Conservation (phyloP, 2,888 invertebrate species). For the Polyommatus iphigenia region DNA sequence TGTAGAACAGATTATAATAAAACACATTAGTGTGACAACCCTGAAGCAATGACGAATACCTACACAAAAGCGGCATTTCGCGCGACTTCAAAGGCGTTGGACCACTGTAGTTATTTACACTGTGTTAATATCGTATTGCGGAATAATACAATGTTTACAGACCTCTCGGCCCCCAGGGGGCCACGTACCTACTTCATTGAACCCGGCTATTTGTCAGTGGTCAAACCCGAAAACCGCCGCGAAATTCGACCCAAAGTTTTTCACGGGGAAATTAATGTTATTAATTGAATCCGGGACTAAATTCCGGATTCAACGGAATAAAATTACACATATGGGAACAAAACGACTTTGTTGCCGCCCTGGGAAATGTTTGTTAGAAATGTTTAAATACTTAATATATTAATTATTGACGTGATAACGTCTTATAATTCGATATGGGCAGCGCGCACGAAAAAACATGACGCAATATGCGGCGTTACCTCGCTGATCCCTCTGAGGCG, state of each 20-base stretch:
- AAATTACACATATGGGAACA: neutral
- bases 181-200: constrained; percentile 11
- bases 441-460: no score
- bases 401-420: no score
- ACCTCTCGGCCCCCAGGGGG: neutral
- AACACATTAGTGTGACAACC: no score
- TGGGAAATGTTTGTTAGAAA: neutral
- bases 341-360: neutral
- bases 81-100: no score
- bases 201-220: constrained; percentile 23
- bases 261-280: neutral
- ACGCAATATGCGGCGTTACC: no score
- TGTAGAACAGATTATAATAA: no score
- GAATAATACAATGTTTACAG: neutral
- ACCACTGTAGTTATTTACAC: no score
- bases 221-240: constrained; percentile 12
- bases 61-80: no score
- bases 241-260: constrained; percentile 12
- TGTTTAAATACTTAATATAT: neutral
- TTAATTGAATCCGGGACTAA: constrained; percentile 7
- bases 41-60: no score
- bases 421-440: no score
- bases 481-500: no score
- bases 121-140: constrained; percentile 1
- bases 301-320: neutral